Percentiles rank a stretch among this genome's conserved stretches.
phyloP scores from a whole-genome alignment of 2,888 invertebrate species.

The Rosalia funebris region DNA sequence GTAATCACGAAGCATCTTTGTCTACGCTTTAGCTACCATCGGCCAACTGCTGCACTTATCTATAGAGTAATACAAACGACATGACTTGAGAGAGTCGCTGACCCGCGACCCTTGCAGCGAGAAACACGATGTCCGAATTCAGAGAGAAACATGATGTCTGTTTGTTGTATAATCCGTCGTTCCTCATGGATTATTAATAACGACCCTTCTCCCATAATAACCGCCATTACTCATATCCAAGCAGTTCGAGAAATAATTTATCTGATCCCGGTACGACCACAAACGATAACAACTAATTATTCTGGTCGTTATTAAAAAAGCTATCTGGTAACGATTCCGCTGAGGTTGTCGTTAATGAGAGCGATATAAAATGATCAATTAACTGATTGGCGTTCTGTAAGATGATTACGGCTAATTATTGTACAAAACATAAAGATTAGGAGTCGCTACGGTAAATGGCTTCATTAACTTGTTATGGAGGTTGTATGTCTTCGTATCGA shows the following conservation, averaged over 20 bases:
- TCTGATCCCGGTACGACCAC: constrained; percentile 11
- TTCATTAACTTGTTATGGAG: constrained; percentile 1
- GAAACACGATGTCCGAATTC: constrained; percentile 40
- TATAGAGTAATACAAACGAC: constrained; percentile 26
- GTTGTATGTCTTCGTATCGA: background rate
- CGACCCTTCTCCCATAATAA: constrained; percentile 34
- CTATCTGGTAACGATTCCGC: background rate
- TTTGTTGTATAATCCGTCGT: constrained; percentile 34
- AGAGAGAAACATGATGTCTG: too few relatives aligned
- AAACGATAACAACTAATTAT: constrained; percentile 5
- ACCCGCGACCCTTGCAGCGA: constrained; percentile 40
- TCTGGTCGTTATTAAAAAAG: constrained; percentile 3
- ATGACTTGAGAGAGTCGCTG: constrained; percentile 30
- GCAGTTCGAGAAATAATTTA: constrained; percentile 22
- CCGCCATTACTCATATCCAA: constrained; percentile 31
- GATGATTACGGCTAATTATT: constrained; percentile 6
- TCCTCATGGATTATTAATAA: constrained; percentile 45
- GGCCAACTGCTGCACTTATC: constrained; percentile 1
- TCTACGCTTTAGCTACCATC: background rate
- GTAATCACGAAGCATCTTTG: constrained; percentile 10
- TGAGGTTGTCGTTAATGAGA: background rate
- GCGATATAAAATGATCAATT: constrained; percentile 6
- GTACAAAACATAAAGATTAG: constrained; percentile 7
- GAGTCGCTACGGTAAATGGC: constrained; percentile 6
- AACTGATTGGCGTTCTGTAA: constrained; percentile 14